Evolutionary conservation across 2,888 invertebrate species (phyloP).

Genomic region (Ganaspis brasiliensis): DNA sequence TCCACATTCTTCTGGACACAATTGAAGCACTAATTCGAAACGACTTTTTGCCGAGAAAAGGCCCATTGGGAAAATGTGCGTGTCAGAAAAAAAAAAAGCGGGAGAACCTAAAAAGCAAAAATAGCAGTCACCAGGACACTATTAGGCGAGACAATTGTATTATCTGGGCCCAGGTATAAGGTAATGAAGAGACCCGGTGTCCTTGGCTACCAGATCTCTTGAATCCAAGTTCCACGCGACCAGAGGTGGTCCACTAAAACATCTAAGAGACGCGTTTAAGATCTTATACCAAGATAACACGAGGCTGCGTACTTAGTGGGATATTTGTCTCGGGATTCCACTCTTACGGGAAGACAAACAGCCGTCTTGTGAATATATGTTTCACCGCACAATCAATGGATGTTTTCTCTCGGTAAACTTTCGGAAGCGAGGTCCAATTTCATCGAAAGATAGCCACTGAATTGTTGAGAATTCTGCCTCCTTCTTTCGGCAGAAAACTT

Average conservation of each 20-base stretch:
- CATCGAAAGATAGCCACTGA: slow-evolving; percentile 2
- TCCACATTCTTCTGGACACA: slow-evolving; percentile 43
- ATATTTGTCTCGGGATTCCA: slow-evolving; percentile 69
- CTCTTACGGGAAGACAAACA: slow-evolving; percentile 33
- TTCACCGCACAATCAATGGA: background rate
- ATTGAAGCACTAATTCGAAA: slow-evolving; percentile 25
- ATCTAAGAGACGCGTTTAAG: slow-evolving; percentile 66
- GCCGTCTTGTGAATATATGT: slow-evolving; percentile 8
- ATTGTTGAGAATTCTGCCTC: background rate
- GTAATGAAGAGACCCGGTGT: slow-evolving; percentile 74
- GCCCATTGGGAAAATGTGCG: background rate
- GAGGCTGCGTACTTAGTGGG: slow-evolving; percentile 72
- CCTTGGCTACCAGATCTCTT: slow-evolving; percentile 72
- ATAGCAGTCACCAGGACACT: slow-evolving; percentile 26
- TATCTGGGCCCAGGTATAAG: slow-evolving; percentile 45
- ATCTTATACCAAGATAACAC: slow-evolving; percentile 74
- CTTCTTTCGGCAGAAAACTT: background rate
- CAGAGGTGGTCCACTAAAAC: slow-evolving; percentile 64
- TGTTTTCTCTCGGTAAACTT: slow-evolving; percentile 7
- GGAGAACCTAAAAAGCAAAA: slow-evolving; percentile 49
- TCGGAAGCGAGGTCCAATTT: background rate
- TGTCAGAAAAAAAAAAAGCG: slow-evolving; percentile 27
- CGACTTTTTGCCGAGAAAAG: slow-evolving; percentile 23
- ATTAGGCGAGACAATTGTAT: slow-evolving; percentile 73
- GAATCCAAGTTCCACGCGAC: slow-evolving; percentile 56